A percentile compares a stretch with the other conserved stretches of the same genome.
These are phyloP conservation scores for Megaustenia siamemsis DNA, from an alignment of 2,888 invertebrate genomes.

Conservation along the genomic window DNA sequence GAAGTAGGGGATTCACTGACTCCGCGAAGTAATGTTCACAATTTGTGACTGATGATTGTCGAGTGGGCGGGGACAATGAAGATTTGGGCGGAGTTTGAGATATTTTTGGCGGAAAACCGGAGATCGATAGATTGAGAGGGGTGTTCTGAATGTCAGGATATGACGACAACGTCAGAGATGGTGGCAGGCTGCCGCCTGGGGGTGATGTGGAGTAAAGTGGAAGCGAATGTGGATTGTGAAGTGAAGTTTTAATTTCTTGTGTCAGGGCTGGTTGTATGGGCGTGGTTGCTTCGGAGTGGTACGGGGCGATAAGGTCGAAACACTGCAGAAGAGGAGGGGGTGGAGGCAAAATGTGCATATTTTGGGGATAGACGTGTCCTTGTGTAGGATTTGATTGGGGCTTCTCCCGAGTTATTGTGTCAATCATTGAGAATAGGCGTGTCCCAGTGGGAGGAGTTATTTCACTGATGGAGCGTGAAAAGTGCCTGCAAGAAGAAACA, in stretches of 20 bases:
- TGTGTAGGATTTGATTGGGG: not conserved
- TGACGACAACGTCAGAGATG: not conserved
- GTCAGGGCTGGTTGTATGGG: constrained; percentile 7
- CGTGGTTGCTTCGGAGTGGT: constrained; percentile 13
- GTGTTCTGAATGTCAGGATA: constrained; percentile 62
- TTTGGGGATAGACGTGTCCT: constrained; percentile 7
- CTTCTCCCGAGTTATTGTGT: not conserved
- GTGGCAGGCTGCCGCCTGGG: not conserved
- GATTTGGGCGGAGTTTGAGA: constrained; percentile 52
- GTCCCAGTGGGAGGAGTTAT: constrained; percentile 31
- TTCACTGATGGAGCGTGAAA: constrained; percentile 57
- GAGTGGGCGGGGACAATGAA: constrained; percentile 53
- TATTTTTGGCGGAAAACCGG: constrained; percentile 56
- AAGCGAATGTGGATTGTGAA: constrained; percentile 41
- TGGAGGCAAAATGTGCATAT: no score
- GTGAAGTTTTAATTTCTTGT: not conserved
- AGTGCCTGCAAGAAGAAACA: constrained; percentile 56
- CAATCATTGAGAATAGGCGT: not conserved
- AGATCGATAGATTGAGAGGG: constrained; percentile 70
- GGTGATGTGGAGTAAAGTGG: constrained; percentile 39
- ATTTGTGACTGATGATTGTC: constrained; percentile 69
- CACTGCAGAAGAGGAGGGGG: constrained; percentile 3
- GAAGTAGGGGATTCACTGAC: not conserved
- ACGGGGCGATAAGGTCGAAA: constrained; percentile 36
- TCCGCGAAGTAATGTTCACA: constrained; percentile 55